Percentiles rank a stretch among this genome's conserved stretches.
phyloP scores from a whole-genome alignment of 1,140 invertebrate species.

The Procambarus virginalis region DNA sequence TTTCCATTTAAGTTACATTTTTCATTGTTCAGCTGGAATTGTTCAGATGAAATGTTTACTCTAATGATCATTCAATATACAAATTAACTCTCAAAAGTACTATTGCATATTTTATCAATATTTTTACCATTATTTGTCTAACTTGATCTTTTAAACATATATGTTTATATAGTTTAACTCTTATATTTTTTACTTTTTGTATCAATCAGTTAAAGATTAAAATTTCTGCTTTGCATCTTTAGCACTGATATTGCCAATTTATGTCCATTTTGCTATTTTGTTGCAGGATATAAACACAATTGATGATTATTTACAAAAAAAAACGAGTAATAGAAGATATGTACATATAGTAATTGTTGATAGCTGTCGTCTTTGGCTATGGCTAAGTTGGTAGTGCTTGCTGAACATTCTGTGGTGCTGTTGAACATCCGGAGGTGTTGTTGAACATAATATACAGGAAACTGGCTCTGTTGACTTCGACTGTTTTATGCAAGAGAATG shows the following conservation, averaged over 20 bases:
- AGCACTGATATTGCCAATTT: background rate
- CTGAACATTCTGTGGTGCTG: background rate
- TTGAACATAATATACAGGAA: background rate
- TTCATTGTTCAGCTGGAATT: background rate
- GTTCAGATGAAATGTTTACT: background rate
- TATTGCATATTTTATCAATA: background rate
- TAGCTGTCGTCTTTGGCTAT: background rate
- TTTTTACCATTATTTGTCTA: background rate
- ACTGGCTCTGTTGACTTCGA: background rate
- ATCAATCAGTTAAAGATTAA: too few relatives aligned
- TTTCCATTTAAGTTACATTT: background rate
- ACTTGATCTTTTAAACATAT: too few relatives aligned
- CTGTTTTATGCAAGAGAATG: background rate
- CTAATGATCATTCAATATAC: background rate
- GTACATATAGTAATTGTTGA: background rate
- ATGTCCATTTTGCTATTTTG: background rate
- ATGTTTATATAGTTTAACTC: too few relatives aligned
- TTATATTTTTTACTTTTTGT: too few relatives aligned
- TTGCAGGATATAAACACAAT: background rate
- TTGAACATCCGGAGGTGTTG: background rate
- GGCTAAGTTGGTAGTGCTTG: background rate
- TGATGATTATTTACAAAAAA: background rate
- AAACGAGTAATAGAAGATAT: background rate
- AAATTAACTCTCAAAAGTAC: background rate
- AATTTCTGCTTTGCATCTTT: too few relatives aligned